Percentiles rank a stretch among this genome's conserved stretches.
These are phyloP conservation scores for Holacanthus passer DNA, from an alignment of 2,113 vertebrate species.

Conservation along the genomic window DNA sequence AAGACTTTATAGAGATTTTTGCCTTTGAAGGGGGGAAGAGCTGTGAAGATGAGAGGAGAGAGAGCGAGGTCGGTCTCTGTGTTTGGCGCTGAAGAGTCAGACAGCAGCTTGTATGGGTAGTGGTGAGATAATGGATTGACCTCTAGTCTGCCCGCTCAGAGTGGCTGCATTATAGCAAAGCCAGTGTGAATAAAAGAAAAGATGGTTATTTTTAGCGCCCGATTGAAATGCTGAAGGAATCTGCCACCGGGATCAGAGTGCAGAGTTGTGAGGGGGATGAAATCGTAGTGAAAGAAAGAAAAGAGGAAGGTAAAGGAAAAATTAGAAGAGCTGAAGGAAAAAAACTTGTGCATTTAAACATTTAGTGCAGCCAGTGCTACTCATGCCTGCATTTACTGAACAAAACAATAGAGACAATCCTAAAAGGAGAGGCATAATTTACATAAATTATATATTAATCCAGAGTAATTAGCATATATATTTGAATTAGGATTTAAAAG, in stretches of 20 bases:
- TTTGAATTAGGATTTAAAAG: slow-evolving; percentile 84
- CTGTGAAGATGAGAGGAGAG: slow-evolving; percentile 27
- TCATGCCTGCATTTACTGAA: slow-evolving; percentile 25
- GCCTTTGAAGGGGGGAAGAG: slow-evolving; percentile 17
- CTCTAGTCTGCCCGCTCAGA: slow-evolving; percentile 83
- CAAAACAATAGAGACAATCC: slow-evolving; percentile 68
- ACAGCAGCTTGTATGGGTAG: slow-evolving; percentile 84
- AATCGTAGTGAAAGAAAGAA: slow-evolving; percentile 55
- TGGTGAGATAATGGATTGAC: slow-evolving; percentile 89
- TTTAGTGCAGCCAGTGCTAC: slow-evolving; percentile 22
- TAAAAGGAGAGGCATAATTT: slow-evolving; percentile 71
- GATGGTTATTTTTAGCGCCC: slow-evolving; percentile 87
- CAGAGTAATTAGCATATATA: slow-evolving; percentile 86
- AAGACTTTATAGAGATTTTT: slow-evolving; percentile 10
- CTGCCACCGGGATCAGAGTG: slow-evolving; percentile 67
- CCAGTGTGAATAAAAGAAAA: slow-evolving; percentile 86
- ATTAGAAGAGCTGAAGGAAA: slow-evolving; percentile 32
- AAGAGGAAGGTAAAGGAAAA: slow-evolving; percentile 48
- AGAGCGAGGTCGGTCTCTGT: slow-evolving; percentile 35
- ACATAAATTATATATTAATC: slow-evolving; percentile 84
- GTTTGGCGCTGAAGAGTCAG: slow-evolving; percentile 80
- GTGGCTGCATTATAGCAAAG: slow-evolving; percentile 85
- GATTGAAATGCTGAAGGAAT: slow-evolving; percentile 84
- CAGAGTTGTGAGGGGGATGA: slow-evolving; percentile 66
- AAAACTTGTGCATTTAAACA: slow-evolving; percentile 35